Evolutionary conservation across 2,888 invertebrate genomes (phyloP).

Genomic region (Cheilosia soror): DNA sequence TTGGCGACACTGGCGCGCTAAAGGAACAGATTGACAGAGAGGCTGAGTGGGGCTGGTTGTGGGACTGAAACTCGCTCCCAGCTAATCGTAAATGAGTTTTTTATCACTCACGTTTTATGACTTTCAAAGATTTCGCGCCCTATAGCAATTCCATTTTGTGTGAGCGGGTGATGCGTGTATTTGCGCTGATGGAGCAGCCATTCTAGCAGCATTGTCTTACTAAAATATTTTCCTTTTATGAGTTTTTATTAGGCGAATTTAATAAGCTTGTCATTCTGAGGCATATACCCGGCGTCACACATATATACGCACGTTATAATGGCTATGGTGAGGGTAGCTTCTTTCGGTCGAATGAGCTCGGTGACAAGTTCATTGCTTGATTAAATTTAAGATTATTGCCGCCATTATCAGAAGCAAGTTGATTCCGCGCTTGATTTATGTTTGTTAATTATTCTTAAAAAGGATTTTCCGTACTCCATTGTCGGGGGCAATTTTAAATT

Average conservation of each 20-base stretch:
- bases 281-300: slow-evolving; percentile 39
- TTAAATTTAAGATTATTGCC: slow-evolving; percentile 71
- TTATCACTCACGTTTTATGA: slow-evolving; percentile 69
- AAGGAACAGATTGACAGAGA: slow-evolving; percentile 45
- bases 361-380: slow-evolving; percentile 72
- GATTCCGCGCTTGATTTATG: slow-evolving; percentile 67
- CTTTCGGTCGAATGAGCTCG: slow-evolving; percentile 37
- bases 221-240: slow-evolving; percentile 72
- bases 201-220: slow-evolving; percentile 47
- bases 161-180: slow-evolving; percentile 37
- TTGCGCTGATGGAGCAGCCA: slow-evolving; percentile 17
- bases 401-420: slow-evolving; percentile 47
- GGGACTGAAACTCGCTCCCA: slow-evolving; percentile 51
- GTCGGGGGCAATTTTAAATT: slow-evolving; percentile 34
- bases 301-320: not conserved
- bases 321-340: not conserved
- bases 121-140: slow-evolving; percentile 65
- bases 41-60: slow-evolving; percentile 20
- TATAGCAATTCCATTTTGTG: slow-evolving; percentile 19
- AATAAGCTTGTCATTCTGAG: slow-evolving; percentile 64
- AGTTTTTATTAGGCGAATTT: slow-evolving; percentile 70
- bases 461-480: slow-evolving; percentile 29
- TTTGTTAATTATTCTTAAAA: slow-evolving; percentile 63
- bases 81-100: slow-evolving; percentile 74
- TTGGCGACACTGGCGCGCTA: slow-evolving; percentile 28